Evolutionary conservation across 2,797 vertebrate species (phyloP).

Genomic region (Arremon aurantiirostris): DNA sequence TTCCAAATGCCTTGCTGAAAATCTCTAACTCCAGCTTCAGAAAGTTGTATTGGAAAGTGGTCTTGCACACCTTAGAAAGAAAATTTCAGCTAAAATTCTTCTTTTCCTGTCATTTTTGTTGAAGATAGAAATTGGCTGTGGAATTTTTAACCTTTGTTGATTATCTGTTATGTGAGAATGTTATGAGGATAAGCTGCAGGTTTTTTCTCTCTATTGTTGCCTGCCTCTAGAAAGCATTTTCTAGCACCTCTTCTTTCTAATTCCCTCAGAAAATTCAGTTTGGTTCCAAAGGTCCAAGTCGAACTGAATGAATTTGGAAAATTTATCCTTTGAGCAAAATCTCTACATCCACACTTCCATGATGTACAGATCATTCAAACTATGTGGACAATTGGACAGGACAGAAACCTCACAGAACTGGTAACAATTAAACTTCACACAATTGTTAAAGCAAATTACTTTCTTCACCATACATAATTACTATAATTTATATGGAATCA

Average conservation of each 20-base stretch:
- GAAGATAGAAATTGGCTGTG: background rate
- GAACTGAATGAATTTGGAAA: background rate
- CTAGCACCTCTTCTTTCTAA: background rate
- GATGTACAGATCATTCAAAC: background rate
- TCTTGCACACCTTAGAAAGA: background rate
- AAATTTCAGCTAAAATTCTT: background rate
- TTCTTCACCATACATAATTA: slow-evolving; percentile 32
- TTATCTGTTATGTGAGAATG: background rate
- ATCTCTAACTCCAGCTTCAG: background rate
- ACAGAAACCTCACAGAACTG: background rate
- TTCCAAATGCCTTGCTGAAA: background rate
- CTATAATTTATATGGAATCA: slow-evolving; percentile 34
- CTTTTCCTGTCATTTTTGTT: background rate
- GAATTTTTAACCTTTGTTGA: background rate
- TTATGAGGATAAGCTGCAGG: background rate
- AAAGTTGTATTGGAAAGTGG: background rate
- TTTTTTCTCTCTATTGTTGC: background rate
- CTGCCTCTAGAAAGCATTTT: background rate
- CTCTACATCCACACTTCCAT: background rate
- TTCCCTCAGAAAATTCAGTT: background rate
- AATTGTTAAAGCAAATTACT: slow-evolving; percentile 30
- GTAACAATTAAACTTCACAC: background rate
- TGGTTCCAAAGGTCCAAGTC: background rate
- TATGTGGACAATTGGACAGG: background rate
- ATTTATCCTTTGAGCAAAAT: background rate